phyloP scores from a whole-genome alignment of 1,140 invertebrate genomes.

The Manduca sexta region DNA sequence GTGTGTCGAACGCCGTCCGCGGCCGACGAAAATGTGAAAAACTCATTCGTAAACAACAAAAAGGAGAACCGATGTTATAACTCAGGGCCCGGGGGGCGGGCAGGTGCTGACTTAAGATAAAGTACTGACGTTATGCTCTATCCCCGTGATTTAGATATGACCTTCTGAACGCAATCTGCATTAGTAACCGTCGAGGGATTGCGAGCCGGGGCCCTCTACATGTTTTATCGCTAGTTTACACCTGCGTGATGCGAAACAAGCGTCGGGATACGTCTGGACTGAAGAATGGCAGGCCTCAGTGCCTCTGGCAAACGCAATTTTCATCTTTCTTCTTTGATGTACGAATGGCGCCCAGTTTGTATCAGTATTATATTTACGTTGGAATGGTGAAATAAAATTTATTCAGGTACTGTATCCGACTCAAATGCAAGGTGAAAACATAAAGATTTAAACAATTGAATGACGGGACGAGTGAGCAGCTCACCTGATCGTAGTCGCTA shows the following conservation, averaged over 20 bases:
- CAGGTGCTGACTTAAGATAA: conserved; percentile 54
- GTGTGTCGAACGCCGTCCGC: conserved; percentile 42
- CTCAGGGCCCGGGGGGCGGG: conserved; percentile 27
- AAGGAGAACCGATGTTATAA: conserved; percentile 43
- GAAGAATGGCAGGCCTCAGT: too few species aligned
- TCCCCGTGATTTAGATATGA: conserved; percentile 57
- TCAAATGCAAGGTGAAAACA: too few species aligned
- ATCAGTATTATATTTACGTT: too few species aligned
- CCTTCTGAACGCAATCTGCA: conserved; percentile 49
- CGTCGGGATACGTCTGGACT: not conserved
- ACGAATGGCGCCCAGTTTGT: too few species aligned
- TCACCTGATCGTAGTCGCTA: too few species aligned
- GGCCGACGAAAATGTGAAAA: conserved; percentile 46
- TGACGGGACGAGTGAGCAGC: too few species aligned
- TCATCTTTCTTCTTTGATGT: too few species aligned
- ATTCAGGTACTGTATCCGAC: too few species aligned
- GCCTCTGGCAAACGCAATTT: too few species aligned
- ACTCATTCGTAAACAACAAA: conserved; percentile 60
- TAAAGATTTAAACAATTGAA: too few species aligned
- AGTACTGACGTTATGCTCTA: conserved; percentile 45
- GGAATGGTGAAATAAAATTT: too few species aligned
- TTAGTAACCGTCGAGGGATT: conserved; percentile 30
- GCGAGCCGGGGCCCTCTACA: conserved; percentile 8
- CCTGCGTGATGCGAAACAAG: conserved; percentile 17
- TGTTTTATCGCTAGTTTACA: conserved; percentile 27